Evolutionary conservation across 92 coral and sea anemone species (phyloP).

Genomic region (Phenganax marumi): DNA sequence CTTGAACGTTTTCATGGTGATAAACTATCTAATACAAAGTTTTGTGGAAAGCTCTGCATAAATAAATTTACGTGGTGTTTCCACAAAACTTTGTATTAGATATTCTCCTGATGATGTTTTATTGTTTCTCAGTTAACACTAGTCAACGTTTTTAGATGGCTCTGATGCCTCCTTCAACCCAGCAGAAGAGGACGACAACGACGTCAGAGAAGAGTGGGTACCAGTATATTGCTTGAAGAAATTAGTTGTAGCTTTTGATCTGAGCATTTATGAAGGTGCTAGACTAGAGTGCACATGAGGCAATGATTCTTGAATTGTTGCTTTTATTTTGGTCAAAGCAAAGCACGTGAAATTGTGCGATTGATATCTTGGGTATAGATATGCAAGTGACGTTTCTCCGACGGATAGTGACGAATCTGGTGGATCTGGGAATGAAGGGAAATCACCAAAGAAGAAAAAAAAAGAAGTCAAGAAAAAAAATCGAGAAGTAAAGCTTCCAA

Average conservation of each 20-base stretch:
- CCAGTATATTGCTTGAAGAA: too few relatives aligned
- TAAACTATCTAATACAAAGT: too few relatives aligned
- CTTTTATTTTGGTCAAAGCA: background rate
- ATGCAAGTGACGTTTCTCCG: conserved; percentile 70
- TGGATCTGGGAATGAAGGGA: conserved; percentile 42
- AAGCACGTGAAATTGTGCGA: background rate
- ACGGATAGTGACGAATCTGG: conserved; percentile 53
- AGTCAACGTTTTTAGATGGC: conserved; percentile 46
- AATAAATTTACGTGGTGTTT: too few relatives aligned
- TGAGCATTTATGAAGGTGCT: too few relatives aligned
- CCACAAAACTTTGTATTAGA: too few relatives aligned
- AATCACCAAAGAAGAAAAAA: conserved; percentile 62
- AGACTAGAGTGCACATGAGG: background rate
- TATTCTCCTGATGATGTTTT: background rate
- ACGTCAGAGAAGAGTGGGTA: conserved; percentile 78
- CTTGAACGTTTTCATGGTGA: background rate
- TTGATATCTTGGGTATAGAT: conserved; percentile 42
- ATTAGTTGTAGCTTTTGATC: background rate
- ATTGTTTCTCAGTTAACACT: background rate
- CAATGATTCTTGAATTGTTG: background rate
- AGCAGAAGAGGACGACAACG: conserved; percentile 66
- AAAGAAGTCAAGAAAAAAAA: conserved; percentile 40
- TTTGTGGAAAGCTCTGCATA: too few relatives aligned
- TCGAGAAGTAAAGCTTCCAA: conserved; percentile 60
- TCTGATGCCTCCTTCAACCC: conserved; percentile 74